Percentiles rank a stretch among this genome's conserved stretches.
Evolutionary conservation across 2,888 invertebrate genomes (phyloP).

Genomic region (Acrocera orbiculus): DNA sequence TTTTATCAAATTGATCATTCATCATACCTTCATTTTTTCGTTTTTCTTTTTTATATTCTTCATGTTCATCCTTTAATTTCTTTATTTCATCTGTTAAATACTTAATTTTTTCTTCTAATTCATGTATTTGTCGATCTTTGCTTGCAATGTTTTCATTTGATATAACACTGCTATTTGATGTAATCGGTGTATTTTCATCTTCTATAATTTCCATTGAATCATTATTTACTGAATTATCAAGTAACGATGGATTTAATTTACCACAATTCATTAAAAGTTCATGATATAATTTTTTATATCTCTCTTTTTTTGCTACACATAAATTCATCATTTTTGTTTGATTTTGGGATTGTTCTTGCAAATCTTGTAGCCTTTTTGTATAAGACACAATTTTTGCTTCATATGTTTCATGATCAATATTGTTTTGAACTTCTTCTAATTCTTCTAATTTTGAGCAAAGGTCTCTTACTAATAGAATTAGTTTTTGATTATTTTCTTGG

Average conservation of each 20-base stretch:
- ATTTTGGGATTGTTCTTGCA: constrained; percentile 57
- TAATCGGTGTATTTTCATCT: constrained; percentile 14
- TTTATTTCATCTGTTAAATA: constrained; percentile 49
- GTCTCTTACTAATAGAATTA: constrained; percentile 67
- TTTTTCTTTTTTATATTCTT: constrained; percentile 71
- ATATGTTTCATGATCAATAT: constrained; percentile 47
- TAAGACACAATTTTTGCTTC: constrained; percentile 47
- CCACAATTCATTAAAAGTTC: constrained; percentile 36
- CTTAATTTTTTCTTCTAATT: constrained; percentile 36
- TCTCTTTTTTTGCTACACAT: constrained; percentile 68
- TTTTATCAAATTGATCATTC: constrained; percentile 64
- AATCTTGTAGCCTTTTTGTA: constrained; percentile 50
- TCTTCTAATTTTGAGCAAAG: constrained; percentile 72
- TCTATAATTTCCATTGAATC: constrained; percentile 24
- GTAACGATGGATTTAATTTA: constrained; percentile 13
- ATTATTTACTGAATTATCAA: constrained; percentile 14
- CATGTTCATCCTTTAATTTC: constrained; percentile 62
- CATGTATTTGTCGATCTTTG: constrained; percentile 36
- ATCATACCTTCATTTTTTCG: constrained; percentile 67
- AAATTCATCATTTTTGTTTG: constrained; percentile 71
- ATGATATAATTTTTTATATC: constrained; percentile 66
- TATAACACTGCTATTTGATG: constrained; percentile 17
- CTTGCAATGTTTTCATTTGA: constrained; percentile 27
- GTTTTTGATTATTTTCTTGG: constrained; percentile 73
- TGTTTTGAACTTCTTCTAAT: constrained; percentile 46